Evolutionary conservation across 2,113 vertebrate genomes (phyloP).

Genomic region (Ameiurus melas): DNA sequence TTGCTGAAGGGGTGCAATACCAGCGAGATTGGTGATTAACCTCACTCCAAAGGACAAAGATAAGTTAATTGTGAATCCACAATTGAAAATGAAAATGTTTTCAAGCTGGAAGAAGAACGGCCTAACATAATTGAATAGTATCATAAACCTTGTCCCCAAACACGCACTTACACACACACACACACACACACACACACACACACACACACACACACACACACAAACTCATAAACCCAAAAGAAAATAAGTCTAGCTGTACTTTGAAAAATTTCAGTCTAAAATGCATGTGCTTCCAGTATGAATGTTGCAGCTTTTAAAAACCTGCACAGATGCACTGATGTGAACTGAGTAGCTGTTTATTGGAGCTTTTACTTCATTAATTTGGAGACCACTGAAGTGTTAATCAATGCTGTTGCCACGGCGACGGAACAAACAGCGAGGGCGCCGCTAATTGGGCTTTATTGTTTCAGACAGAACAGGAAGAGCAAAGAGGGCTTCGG

Average conservation of each 20-base stretch:
- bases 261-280: not conserved
- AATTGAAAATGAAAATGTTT: constrained; percentile 52
- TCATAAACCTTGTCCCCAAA: constrained; percentile 73
- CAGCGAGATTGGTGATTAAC: constrained; percentile 39
- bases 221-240: constrained; percentile 42
- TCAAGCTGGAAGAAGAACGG: constrained; percentile 7
- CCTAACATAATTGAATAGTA: constrained; percentile 75
- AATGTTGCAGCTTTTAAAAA: constrained; percentile 65
- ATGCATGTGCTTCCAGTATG: constrained; percentile 60
- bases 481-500: constrained; percentile 51
- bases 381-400: constrained; percentile 67
- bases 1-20: constrained; percentile 23
- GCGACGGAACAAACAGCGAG: constrained; percentile 80
- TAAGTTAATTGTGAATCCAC: constrained; percentile 78
- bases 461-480: constrained; percentile 67
- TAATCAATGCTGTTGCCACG: constrained; percentile 82
- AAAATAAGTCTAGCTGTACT: not conserved
- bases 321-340: constrained; percentile 76
- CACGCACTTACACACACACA: constrained; percentile 43
- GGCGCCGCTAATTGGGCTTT: constrained; percentile 82
- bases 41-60: constrained; percentile 74
- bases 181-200: constrained; percentile 43
- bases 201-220: not conserved
- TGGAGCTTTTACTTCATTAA: constrained; percentile 74
- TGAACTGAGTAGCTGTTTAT: constrained; percentile 76